These are phyloP conservation scores for Orchesella cincta DNA, from an alignment of 1,140 invertebrate genomes.

Conservation along the genomic window DNA sequence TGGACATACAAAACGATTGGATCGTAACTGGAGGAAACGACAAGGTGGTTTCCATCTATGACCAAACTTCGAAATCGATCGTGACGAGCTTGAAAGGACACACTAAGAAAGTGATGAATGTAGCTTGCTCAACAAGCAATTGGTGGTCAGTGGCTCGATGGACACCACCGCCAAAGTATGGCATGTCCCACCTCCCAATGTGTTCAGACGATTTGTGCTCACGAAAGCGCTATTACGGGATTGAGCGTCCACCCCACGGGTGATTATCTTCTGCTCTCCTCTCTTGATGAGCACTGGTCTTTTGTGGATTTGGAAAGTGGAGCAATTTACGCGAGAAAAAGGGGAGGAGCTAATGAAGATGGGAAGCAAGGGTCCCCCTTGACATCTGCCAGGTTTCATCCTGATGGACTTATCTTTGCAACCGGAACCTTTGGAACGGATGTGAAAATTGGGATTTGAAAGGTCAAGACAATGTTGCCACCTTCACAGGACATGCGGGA, in stretches of 20 bases:
- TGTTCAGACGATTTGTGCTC: conserved; percentile 79
- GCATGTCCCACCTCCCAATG: conserved; percentile 88
- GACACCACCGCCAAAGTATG: conserved; percentile 95
- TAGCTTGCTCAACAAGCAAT: conserved; percentile 90
- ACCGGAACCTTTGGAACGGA: conserved; percentile 94
- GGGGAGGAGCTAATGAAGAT: conserved; percentile 55
- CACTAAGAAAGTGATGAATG: conserved; percentile 91
- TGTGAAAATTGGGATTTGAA: conserved; percentile 99
- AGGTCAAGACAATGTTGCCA: conserved; percentile 95
- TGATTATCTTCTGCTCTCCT: conserved; percentile 94
- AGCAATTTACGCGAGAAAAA: conserved; percentile 80
- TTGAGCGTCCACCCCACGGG: conserved; percentile 96
- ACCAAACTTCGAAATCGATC: conserved; percentile 96
- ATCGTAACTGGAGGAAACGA: conserved; percentile 96
- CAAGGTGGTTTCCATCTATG: conserved; percentile 96
- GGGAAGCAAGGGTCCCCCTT: conserved; percentile 69
- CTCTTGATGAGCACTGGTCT: conserved; percentile 93
- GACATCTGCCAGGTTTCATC: conserved; percentile 97
- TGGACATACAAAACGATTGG: conserved; percentile 91
- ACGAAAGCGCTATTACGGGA: conserved; percentile 94
- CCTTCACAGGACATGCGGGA: conserved; percentile 92
- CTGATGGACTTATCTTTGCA: conserved; percentile 98
- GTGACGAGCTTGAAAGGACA: conserved; percentile 92
- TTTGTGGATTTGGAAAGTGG: conserved; percentile 94
- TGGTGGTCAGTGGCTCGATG: conserved; percentile 88